These are phyloP conservation scores for Pterocles orientalis DNA, from an alignment of 2,113 vertebrate species.

Conservation along the genomic window DNA sequence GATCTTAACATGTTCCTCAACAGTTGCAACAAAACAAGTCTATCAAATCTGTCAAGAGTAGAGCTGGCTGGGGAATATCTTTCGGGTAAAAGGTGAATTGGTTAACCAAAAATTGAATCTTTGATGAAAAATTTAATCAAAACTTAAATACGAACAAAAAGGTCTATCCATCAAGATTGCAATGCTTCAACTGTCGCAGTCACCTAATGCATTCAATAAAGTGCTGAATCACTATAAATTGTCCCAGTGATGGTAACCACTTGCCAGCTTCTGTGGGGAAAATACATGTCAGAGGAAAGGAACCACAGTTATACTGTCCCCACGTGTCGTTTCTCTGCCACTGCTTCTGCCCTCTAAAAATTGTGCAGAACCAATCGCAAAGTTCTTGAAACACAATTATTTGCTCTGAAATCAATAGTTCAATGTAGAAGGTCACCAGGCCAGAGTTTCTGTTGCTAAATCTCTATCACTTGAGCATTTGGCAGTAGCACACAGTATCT, in stretches of 20 bases:
- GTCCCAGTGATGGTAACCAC: background rate
- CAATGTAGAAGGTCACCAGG: background rate
- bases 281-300: background rate
- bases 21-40: background rate
- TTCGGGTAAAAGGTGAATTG: background rate
- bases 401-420: conserved; percentile 44
- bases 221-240: background rate
- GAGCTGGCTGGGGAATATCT: background rate
- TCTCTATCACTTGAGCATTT: background rate
- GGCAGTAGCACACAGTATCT: background rate
- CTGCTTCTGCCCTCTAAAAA: background rate
- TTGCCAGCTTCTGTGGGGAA: background rate
- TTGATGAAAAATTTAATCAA: conserved; percentile 48
- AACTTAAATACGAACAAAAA: conserved; percentile 29
- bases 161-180: background rate
- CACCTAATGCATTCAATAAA: background rate
- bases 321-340: background rate
- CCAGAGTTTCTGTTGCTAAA: background rate
- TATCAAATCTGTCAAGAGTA: background rate
- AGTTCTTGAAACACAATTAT: conserved; percentile 21
- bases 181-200: background rate
- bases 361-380: background rate
- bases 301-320: background rate
- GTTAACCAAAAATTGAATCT: conserved; percentile 32
- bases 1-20: background rate